A percentile compares a stretch with the other conserved stretches of the same genome.
phyloP scores from a whole-genome alignment of 2,113 vertebrate genomes.

The Acanthochromis polyacanthus region DNA sequence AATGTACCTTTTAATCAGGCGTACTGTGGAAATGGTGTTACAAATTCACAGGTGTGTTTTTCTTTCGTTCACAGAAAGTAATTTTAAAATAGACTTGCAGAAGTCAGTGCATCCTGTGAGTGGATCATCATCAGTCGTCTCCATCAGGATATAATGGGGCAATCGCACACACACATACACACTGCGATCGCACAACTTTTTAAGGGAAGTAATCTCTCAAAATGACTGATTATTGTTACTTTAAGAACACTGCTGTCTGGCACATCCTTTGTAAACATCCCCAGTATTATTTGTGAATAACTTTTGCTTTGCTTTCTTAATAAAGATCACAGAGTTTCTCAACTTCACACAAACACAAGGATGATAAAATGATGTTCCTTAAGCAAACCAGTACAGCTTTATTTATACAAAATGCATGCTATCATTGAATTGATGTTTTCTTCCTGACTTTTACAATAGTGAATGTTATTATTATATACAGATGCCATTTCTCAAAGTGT shows the following conservation, averaged over 20 bases:
- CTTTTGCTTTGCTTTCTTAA: neutral
- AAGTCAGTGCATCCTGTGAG: neutral
- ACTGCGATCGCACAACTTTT: too few species aligned
- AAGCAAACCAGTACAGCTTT: constrained; percentile 16
- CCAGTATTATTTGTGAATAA: neutral
- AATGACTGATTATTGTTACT: too few species aligned
- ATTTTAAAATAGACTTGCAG: neutral
- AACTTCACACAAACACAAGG: too few species aligned
- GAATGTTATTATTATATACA: neutral
- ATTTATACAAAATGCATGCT: neutral
- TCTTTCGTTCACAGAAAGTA: neutral
- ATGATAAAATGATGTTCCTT: too few species aligned
- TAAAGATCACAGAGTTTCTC: neutral
- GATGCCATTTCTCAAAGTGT: neutral
- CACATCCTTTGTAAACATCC: constrained; percentile 6
- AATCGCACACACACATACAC: too few species aligned
- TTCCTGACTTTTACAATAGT: too few species aligned
- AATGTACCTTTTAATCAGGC: neutral
- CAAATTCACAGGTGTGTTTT: neutral
- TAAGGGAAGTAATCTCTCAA: too few species aligned
- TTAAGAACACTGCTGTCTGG: neutral
- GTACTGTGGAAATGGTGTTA: neutral
- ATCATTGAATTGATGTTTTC: neutral
- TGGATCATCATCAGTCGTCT: too few species aligned
- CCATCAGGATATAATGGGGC: too few species aligned